These are phyloP conservation scores for Andrena cerasifolii DNA, from an alignment of 1,140 invertebrate genomes.

Conservation along the genomic window DNA sequence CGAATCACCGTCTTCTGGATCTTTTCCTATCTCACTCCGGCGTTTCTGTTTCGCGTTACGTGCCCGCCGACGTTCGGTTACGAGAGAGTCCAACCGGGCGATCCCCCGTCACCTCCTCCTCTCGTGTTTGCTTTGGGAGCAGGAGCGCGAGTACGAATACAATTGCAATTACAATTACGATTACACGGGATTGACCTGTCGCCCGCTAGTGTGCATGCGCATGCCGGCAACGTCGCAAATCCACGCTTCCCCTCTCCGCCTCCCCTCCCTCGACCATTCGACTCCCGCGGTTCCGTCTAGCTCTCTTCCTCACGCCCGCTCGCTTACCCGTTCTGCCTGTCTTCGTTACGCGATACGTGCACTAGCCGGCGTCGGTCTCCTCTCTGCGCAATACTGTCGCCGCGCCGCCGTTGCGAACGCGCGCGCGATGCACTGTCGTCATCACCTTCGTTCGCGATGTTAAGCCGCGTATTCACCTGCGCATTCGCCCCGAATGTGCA, in stretches of 20 bases:
- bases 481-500: too few species aligned
- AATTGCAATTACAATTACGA: constrained; percentile 67
- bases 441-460: constrained; percentile 13
- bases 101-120: constrained; percentile 56
- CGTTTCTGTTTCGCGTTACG: constrained; percentile 27
- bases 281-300: constrained; percentile 8
- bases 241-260: constrained; percentile 41
- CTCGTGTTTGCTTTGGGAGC: constrained; percentile 64
- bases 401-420: constrained; percentile 42
- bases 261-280: neutral
- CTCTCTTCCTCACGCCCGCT: constrained; percentile 30
- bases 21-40: constrained; percentile 40
- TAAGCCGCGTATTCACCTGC: too few species aligned
- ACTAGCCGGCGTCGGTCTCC: constrained; percentile 30
- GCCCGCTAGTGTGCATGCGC: constrained; percentile 43
- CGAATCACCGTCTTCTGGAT: constrained; percentile 20
- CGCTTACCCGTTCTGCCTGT: constrained; percentile 38
- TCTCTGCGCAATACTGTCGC: constrained; percentile 43
- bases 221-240: constrained; percentile 73
- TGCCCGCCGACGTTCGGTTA: constrained; percentile 24
- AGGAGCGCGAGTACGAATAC: constrained; percentile 68
- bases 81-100: constrained; percentile 31
- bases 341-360: constrained; percentile 39
- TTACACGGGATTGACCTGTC: constrained; percentile 62
- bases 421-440: constrained; percentile 15